Conservation (phyloP, 2,797 vertebrate species). For the Eulemur albifrons region DNA sequence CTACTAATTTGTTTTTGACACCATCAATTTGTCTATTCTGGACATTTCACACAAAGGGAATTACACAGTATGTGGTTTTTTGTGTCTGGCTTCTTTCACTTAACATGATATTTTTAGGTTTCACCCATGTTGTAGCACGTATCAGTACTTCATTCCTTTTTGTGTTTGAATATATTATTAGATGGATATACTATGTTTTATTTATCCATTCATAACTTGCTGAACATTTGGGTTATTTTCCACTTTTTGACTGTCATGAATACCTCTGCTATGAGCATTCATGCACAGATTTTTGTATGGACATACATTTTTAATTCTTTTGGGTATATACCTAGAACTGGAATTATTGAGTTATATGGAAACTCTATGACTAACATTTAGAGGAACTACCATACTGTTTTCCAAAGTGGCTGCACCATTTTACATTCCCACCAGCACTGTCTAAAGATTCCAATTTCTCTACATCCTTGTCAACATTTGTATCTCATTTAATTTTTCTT, state of each 20-base stretch:
- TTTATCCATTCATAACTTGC: neutral
- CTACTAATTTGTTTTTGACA: neutral
- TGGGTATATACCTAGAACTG: neutral
- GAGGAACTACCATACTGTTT: neutral
- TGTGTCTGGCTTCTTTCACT: neutral
- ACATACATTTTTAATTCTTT: neutral
- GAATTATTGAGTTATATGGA: neutral
- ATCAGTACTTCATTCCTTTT: neutral
- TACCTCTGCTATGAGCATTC: neutral
- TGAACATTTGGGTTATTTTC: neutral
- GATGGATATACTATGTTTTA: too few species aligned
- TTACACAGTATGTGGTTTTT: neutral
- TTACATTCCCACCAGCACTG: neutral
- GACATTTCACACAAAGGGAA: neutral
- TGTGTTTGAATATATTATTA: neutral
- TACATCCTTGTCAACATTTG: neutral
- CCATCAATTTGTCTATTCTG: neutral
- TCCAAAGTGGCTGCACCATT: neutral
- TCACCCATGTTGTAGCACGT: neutral
- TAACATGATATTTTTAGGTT: neutral
- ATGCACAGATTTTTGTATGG: neutral
- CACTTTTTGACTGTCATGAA: neutral
- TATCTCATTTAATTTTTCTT: slow-evolving; percentile 6
- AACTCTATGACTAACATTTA: neutral
- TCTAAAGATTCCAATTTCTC: neutral